Evolutionary conservation across 2,888 invertebrate species (phyloP), one percentile per base, ranked within the genome.

Genomic region (Sphaeridia pumilis): DNA sequence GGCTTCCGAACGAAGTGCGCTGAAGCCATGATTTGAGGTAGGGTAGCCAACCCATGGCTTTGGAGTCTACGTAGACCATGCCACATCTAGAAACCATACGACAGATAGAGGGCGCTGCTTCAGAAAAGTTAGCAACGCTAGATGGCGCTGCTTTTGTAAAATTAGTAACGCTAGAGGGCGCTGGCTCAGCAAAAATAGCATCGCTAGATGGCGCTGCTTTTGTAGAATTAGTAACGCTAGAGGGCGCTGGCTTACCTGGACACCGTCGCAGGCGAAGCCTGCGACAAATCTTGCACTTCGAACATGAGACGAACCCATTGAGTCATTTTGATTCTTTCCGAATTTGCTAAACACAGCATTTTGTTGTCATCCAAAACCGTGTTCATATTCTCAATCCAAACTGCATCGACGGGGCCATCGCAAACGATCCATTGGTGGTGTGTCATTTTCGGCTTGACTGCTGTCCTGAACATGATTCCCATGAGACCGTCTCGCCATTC

Each of bases 341-440:
- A 0, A 74, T 90, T 90, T 1, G 89, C 88, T 34, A 92, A 73
- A 66, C 90, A 90, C 34, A 92, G 70, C 87, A 90, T 88, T 73
- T 90, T 92, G 69, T 92, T 92, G 68, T 92, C 90, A 67, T 92
- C 92, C 4, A 90, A 31, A 3, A 61, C 58, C 26, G 56, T 58
- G 70, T 90, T 90, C 79, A 92, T 81, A 68, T 89, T 90, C 71
- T 92, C 92, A 58, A 92, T 90, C 90, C 92, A 92, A 21, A 89
- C 82, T 0, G 90, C 89, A 69, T 90, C 90, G 0, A 92, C 89
- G 0, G 87, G 90, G 0, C 90, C 90, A 68, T 90, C 90, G 70
- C 88, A 89, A 38, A 89, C 79, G 49, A 90, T 78, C 90, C 90
- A 92, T 67, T 90, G 89, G 69, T 90, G 89, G 64, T 87, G 69